Evolutionary conservation across 2,888 invertebrate species (phyloP).

Genomic region (Cactoblastis cactorum): DNA sequence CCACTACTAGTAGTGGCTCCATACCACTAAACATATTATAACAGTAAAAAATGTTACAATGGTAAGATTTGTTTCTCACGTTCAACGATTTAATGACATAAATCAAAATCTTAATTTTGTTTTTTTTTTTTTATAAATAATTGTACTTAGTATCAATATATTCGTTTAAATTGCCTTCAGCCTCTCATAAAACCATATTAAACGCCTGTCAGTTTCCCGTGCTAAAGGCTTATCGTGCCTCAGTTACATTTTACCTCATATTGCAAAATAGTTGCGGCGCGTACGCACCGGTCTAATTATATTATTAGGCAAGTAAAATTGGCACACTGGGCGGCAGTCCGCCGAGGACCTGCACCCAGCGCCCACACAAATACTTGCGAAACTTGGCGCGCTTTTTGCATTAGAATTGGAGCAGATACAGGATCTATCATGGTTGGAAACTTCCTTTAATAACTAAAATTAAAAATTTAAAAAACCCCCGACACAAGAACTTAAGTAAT

Average conservation of each 20-base stretch:
- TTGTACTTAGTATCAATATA: no score
- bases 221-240: background rate
- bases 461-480: background rate
- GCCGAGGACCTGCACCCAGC: background rate
- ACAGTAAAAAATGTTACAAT: no score
- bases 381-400: background rate
- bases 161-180: no score
- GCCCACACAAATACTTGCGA: background rate
- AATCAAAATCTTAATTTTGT: no score
- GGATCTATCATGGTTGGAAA: background rate
- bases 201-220: background rate
- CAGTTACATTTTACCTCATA: constrained; percentile 1
- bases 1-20: no score
- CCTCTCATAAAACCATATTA: no score
- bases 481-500: no score
- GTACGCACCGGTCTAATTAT: constrained; percentile 3
- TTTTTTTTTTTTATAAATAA: no score
- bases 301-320: constrained; percentile 14
- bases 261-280: constrained; percentile 1
- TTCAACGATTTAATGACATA: no score
- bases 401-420: background rate
- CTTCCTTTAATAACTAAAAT: background rate
- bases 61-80: no score
- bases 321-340: background rate
- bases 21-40: no score